Evolutionary conservation across 1,140 invertebrate species (phyloP), one percentile per base, ranked within the genome.

Genomic region (Temnothorax longispinosus): DNA sequence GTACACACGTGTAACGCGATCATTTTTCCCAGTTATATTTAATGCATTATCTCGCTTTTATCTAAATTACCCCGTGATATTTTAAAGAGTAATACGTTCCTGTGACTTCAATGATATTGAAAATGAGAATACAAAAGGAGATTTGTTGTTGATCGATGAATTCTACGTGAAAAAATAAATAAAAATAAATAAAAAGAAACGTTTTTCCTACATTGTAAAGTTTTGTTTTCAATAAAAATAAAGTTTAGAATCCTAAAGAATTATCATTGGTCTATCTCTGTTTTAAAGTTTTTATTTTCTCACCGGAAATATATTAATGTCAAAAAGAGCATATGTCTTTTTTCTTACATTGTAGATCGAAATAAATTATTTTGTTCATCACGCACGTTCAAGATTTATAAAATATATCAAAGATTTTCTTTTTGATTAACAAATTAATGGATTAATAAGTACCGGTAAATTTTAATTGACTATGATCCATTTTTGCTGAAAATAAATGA

Each of bases 41-140:
- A 80, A 80, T 80, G 35, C 41, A 41, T 69, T 56, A 81, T 69
- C n/a, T 71, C 50, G 38, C 65, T 81, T 71, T 81, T 56, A 56
- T 71, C 50, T 71, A 56, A 69, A 71, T 69, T 65, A 32, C 27
- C 2, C 27, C 10, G n/a, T n/a, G 13, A 75, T 21, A 21, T 11
- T 47, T 11, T 54, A n/a, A 64, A 50, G 10, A 78, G 18, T 10
- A 15, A 18, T 13, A 18, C 58, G 11, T 18, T n/a, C 6, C 2
- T 15, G 32, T 32, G 21, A 75, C 18, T 78, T 18, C 5, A 77
- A 77, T 18, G 44, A 50, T 35, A 62, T 47, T 4, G 18, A 50
- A 15, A 6, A 6, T 60, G 15, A 32, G 44, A 56, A 21, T 60
- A 27, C 41, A 18, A 4, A 1, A 32, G 7, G n/a, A 27, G 27